A percentile compares a stretch with the other conserved stretches of the same genome.
These are phyloP conservation scores for Pogonocherus hispidulus DNA, from an alignment of 2,888 invertebrate species.

Conservation along the genomic window DNA sequence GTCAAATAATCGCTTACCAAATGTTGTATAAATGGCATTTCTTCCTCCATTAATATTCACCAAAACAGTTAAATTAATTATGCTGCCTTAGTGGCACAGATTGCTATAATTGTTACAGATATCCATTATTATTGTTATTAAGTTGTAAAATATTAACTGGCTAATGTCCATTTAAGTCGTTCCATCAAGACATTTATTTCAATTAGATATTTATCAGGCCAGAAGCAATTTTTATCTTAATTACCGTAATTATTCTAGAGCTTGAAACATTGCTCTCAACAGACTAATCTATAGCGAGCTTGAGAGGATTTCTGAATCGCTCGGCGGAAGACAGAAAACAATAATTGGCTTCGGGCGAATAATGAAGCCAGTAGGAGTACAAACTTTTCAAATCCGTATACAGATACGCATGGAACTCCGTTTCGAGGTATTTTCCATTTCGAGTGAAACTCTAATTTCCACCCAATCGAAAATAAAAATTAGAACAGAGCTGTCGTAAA, in stretches of 20 bases:
- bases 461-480: no score
- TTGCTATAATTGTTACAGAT: not conserved
- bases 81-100: not conserved
- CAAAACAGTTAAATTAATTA: not conserved
- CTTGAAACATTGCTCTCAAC: slow-evolving; percentile 20
- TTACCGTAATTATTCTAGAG: slow-evolving; percentile 7
- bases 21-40: not conserved
- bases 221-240: slow-evolving; percentile 15
- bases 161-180: not conserved
- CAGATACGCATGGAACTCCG: not conserved
- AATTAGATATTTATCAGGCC: slow-evolving; percentile 6
- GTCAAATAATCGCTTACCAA: no score
- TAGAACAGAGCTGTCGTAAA: no score
- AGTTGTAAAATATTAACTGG: not conserved
- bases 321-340: slow-evolving; percentile 6
- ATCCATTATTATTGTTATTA: slow-evolving; percentile 1
- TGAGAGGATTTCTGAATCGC: slow-evolving; percentile 3
- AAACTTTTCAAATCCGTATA: slow-evolving; percentile 12
- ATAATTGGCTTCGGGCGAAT: slow-evolving; percentile 7
- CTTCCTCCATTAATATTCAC: not conserved
- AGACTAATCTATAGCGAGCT: slow-evolving; percentile 14
- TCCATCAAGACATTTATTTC: not conserved
- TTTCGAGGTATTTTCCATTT: slow-evolving; percentile 2
- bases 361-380: not conserved
- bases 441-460: not conserved